These are phyloP conservation scores for Geococcyx californianus DNA, from an alignment of 2,113 vertebrate genomes.

Conservation along the genomic window DNA sequence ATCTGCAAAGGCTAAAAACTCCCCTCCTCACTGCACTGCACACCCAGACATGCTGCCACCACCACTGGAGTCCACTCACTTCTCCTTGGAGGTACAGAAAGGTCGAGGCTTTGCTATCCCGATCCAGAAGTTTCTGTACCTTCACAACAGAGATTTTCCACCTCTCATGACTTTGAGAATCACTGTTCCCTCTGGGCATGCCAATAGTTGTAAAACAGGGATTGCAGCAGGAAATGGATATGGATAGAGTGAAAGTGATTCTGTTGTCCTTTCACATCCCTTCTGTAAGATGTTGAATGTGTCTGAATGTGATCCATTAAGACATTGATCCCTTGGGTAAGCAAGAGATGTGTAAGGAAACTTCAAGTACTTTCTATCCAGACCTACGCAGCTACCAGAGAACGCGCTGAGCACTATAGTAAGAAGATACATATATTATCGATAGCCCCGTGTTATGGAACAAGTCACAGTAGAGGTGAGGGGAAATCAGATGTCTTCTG, in stretches of 20 bases:
- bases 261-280: conserved; percentile 78
- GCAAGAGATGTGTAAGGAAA: conserved; percentile 66
- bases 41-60: neutral
- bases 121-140: conserved; percentile 36
- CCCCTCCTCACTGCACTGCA: neutral
- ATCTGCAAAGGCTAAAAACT: neutral
- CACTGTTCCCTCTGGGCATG: conserved; percentile 62
- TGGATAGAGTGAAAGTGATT: conserved; percentile 75
- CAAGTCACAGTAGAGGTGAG: conserved; percentile 58
- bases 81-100: neutral
- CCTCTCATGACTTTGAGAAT: conserved; percentile 77
- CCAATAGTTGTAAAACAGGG: conserved; percentile 77
- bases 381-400: conserved; percentile 29
- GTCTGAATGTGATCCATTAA: conserved; percentile 81
- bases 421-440: conserved; percentile 65
- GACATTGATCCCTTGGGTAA: conserved; percentile 75
- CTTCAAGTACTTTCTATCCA: conserved; percentile 62
- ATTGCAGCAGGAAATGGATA: conserved; percentile 75
- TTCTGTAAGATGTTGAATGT: conserved; percentile 74
- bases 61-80: neutral
- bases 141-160: conserved; percentile 47
- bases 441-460: conserved; percentile 47
- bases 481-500: conserved; percentile 64
- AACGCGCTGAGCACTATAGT: conserved; percentile 45
- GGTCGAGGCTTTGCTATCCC: neutral